Conservation (phyloP, 2,113 vertebrate species). For the Dromas ardeola region DNA sequence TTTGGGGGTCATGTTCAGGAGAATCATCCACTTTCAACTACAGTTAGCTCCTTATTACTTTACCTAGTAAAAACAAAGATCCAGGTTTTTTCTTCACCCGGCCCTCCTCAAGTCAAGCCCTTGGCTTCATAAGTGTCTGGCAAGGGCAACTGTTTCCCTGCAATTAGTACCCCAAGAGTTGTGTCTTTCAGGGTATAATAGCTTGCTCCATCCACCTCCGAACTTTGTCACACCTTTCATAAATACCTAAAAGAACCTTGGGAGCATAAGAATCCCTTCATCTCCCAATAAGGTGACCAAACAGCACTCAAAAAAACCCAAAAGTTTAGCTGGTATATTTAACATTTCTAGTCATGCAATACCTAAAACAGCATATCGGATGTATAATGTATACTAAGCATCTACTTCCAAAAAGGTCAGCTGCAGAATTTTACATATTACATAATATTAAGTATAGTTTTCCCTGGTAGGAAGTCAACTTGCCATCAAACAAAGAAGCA, state of each 20-base stretch:
- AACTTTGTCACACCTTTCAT: not conserved
- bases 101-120: not conserved
- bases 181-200: not conserved
- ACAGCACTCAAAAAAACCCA: not conserved
- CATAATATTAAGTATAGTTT: not conserved
- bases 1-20: not conserved
- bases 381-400: not conserved
- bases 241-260: not conserved
- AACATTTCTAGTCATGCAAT: not conserved
- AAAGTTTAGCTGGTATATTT: not conserved
- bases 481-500: not conserved
- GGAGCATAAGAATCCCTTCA: not conserved
- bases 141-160: not conserved
- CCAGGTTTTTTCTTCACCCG: not conserved
- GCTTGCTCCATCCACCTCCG: not conserved
- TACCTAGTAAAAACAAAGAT: not conserved
- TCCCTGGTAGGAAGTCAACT: not conserved
- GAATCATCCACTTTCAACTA: not conserved
- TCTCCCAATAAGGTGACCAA: not conserved
- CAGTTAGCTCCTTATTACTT: not conserved
- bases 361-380: not conserved
- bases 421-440: not conserved
- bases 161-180: not conserved
- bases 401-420: not conserved
- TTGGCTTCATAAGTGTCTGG: not conserved